phyloP scores from a whole-genome alignment of 2,113 vertebrate species.

The Typhlomys cinereus region DNA sequence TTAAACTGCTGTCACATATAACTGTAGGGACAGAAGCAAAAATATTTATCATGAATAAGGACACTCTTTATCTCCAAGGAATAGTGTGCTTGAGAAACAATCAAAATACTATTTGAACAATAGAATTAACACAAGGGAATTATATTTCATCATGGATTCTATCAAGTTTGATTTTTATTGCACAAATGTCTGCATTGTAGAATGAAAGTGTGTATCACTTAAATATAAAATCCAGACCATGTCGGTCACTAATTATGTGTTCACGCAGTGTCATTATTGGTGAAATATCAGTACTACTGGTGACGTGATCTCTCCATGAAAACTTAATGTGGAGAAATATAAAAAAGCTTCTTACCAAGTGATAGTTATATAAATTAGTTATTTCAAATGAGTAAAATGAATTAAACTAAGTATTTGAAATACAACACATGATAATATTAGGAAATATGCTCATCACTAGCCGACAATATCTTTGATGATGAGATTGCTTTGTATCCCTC shows the following conservation, averaged over 20 bases:
- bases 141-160: background rate
- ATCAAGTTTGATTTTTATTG: background rate
- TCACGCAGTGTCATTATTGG: too few relatives aligned
- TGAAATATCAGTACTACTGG: too few relatives aligned
- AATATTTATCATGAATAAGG: background rate
- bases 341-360: background rate
- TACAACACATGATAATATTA: too few relatives aligned
- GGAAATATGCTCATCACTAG: background rate
- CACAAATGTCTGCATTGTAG: background rate
- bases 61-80: background rate
- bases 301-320: too few relatives aligned
- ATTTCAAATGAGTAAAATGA: slow-evolving; percentile 27
- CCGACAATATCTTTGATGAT: background rate
- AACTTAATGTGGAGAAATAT: too few relatives aligned
- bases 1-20: background rate
- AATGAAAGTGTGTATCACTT: background rate
- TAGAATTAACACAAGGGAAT: background rate
- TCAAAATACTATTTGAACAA: background rate
- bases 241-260: too few relatives aligned
- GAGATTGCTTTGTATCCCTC: background rate
- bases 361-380: background rate
- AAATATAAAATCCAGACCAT: background rate
- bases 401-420: background rate
- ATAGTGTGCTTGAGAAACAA: background rate
- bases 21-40: background rate